Evolutionary conservation across 2,113 vertebrate species (phyloP).

Genomic region (Pedionomus torquatus): DNA sequence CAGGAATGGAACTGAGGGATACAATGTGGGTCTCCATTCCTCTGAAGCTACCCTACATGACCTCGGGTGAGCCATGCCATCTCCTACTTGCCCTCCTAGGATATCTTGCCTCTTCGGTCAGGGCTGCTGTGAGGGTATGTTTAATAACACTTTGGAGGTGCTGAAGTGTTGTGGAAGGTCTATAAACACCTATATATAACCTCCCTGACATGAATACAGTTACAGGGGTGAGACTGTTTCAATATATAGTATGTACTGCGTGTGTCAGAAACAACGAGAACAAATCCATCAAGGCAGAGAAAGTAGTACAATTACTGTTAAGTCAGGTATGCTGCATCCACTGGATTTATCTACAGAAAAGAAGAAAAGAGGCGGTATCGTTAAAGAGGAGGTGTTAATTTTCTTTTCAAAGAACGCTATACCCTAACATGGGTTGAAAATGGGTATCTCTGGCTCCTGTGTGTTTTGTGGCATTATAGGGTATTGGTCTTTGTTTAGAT

Average conservation of each 20-base stretch:
- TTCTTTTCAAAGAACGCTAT: not conserved
- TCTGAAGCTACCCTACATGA: not conserved
- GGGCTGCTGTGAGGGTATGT: not conserved
- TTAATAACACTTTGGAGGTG: not conserved
- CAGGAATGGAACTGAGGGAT: not conserved
- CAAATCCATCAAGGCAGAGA: not conserved
- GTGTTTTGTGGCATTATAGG: not conserved
- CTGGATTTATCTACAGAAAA: not conserved
- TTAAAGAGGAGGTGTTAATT: not conserved
- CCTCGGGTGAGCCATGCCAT: not conserved
- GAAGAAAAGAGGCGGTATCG: not conserved
- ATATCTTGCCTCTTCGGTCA: not conserved
- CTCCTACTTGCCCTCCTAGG: not conserved
- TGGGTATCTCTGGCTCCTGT: not conserved
- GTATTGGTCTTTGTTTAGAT: constrained; percentile 45
- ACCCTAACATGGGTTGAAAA: not conserved
- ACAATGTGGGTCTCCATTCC: not conserved
- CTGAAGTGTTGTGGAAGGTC: constrained; percentile 31
- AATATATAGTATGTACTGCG: not conserved
- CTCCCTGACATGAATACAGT: not conserved
- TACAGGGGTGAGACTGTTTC: not conserved
- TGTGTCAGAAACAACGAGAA: not conserved
- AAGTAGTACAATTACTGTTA: not conserved
- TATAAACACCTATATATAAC: constrained; percentile 36
- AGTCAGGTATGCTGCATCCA: not conserved